A percentile compares a stretch with the other conserved stretches of the same genome.
Evolutionary conservation across 1,140 invertebrate species (phyloP).

Genomic region (Orius insidiosus): DNA sequence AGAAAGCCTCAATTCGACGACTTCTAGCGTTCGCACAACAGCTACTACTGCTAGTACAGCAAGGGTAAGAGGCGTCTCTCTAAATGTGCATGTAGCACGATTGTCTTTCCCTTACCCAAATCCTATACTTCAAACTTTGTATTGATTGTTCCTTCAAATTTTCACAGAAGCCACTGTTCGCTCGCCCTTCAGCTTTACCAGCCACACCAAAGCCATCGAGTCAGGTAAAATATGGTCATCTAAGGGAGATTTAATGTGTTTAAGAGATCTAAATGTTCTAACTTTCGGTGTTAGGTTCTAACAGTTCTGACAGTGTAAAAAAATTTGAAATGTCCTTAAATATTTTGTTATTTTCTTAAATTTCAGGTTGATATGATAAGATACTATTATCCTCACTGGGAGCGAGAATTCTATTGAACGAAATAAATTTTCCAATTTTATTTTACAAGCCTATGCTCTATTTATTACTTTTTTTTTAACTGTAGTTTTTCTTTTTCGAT

Average conservation of each 20-base stretch:
- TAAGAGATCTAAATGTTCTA: too few species aligned
- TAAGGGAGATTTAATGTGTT: neutral
- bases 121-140: neutral
- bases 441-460: neutral
- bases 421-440: neutral
- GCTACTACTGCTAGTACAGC: constrained; percentile 27
- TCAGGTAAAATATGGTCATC: constrained; percentile 11
- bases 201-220: constrained; percentile 9
- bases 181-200: neutral
- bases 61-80: constrained; percentile 28
- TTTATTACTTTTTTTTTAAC: constrained; percentile 9
- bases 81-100: constrained; percentile 6
- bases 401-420: constrained; percentile 19
- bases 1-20: constrained; percentile 67
- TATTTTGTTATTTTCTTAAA: too few species aligned
- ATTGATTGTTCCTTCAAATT: neutral
- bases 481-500: constrained; percentile 18
- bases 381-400: constrained; percentile 21
- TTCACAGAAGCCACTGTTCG: constrained; percentile 6
- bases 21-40: constrained; percentile 30
- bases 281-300: too few species aligned
- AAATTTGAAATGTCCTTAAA: constrained; percentile 3
- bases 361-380: constrained; percentile 19
- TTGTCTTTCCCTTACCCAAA: neutral
- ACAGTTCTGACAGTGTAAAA: too few species aligned